These are phyloP conservation scores for Chaetops frenatus DNA, from an alignment of 2,113 vertebrate species.

Conservation along the genomic window DNA sequence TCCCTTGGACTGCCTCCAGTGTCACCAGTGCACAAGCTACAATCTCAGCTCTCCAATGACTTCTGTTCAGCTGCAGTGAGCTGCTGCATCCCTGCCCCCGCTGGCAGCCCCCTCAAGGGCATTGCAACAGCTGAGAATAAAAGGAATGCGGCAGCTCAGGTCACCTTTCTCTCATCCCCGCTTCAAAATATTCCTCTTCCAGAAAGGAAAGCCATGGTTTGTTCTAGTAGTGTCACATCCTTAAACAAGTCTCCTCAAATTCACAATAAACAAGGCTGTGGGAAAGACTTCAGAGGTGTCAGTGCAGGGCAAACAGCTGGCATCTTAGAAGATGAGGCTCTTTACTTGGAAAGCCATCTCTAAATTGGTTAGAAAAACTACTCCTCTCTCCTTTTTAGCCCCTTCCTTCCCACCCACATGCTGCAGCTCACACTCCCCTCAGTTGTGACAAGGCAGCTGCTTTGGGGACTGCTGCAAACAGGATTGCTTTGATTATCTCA, in stretches of 20 bases:
- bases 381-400: background rate
- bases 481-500: background rate
- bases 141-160: conserved; percentile 25
- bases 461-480: background rate
- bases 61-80: background rate
- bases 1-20: background rate
- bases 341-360: background rate
- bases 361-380: background rate
- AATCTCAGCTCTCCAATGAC: background rate
- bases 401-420: background rate
- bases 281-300: background rate
- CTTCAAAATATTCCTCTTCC: background rate
- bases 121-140: conserved; percentile 53
- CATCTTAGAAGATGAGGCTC: background rate
- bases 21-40: background rate
- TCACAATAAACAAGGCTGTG: background rate
- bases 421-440: background rate
- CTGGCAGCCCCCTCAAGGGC: background rate
- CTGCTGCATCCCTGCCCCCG: background rate
- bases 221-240: background rate
- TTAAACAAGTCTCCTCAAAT: background rate
- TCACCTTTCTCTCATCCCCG: background rate
- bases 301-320: background rate
- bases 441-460: background rate
- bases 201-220: background rate